Evolutionary conservation across 2,797 vertebrate species (phyloP).

Genomic region (Tapirus indicus): DNA sequence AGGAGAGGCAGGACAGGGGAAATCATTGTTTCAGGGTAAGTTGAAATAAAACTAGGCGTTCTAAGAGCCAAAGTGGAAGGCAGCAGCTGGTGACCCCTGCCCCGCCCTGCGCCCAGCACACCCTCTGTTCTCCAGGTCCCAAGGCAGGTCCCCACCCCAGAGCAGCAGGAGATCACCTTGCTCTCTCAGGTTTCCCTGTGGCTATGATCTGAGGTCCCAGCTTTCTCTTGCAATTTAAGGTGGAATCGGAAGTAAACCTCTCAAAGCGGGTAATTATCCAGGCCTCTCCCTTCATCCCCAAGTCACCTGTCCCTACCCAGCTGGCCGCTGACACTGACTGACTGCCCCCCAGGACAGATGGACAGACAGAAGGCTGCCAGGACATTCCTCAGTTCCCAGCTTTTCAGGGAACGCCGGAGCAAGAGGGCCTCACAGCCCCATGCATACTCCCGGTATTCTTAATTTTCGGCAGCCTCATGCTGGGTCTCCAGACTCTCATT

Average conservation of each 20-base stretch:
- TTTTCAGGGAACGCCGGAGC: not conserved
- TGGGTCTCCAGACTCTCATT: conserved; percentile 70
- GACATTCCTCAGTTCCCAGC: not conserved
- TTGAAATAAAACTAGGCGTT: not conserved
- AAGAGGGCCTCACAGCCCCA: not conserved
- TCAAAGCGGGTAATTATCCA: not conserved
- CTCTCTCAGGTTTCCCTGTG: conserved; percentile 51
- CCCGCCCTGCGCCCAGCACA: not conserved
- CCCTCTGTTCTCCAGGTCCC: not conserved
- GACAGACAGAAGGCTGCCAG: not conserved
- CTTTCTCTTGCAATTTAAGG: conserved; percentile 62
- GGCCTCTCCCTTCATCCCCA: not conserved
- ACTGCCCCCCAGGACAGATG: not conserved
- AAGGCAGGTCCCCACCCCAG: not conserved
- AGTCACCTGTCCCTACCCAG: not conserved
- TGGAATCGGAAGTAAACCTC: not conserved
- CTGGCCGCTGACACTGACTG: not conserved
- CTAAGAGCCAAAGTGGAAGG: not conserved
- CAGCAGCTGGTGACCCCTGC: conserved; percentile 27
- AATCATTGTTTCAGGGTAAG: not conserved
- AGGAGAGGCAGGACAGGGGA: not conserved
- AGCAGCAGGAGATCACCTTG: conserved; percentile 1
- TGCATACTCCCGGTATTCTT: not conserved
- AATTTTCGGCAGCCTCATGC: conserved; percentile 59
- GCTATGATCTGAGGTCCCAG: not conserved